Evolutionary conservation across 2,888 invertebrate species (phyloP), one percentile per base, ranked within the genome.

Genomic region (Noctuana brunneofusca): DNA sequence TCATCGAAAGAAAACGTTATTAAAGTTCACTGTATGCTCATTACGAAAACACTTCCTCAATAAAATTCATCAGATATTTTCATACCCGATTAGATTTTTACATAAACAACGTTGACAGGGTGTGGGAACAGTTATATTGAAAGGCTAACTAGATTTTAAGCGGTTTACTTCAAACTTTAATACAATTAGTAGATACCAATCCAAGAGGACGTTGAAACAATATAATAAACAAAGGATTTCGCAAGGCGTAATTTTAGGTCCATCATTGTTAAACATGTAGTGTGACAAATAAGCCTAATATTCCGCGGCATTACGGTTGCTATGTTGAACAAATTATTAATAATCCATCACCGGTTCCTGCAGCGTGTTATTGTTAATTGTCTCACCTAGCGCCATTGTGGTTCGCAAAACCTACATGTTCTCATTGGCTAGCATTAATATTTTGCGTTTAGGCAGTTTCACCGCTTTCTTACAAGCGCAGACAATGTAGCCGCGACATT

Each of bases 371-470:
- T 54, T 35, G 54, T 60, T 14, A 60, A 48, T 60, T 55, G 55
- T 48, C 54, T 54, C 54, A 38, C 48, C 53, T 38, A 46, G 49
- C 32, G 41, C 56, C 27, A 56, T 63, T 63, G 62, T 59, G 53
- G 30, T 20, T 63, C 38, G 50, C 62, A 56, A 63, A 63, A 63
- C 62, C 56, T 50, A 41, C 50, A 55, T 56, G 32, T 50, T 52
- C 59, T 53, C 56, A 52, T 41, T 56, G 52, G 48, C 22, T 52
- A 22, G 52, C 58, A 59, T 59, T 64, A 56, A 56, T 30, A 55
- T 35, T 52, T 59, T 30, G 38, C 62, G 55, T 66, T 64, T 41
- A 55, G 63, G 48, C 52, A 49, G 63, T 65, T 65, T 66, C 66
- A 46, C 66, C 49, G 53, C 59, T 65, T 66, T 65, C 65, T 65